A percentile compares a stretch with the other conserved stretches of the same genome.
Conservation (phyloP, 2,797 vertebrate genomes). For the Lepilemur septentrionalis region DNA sequence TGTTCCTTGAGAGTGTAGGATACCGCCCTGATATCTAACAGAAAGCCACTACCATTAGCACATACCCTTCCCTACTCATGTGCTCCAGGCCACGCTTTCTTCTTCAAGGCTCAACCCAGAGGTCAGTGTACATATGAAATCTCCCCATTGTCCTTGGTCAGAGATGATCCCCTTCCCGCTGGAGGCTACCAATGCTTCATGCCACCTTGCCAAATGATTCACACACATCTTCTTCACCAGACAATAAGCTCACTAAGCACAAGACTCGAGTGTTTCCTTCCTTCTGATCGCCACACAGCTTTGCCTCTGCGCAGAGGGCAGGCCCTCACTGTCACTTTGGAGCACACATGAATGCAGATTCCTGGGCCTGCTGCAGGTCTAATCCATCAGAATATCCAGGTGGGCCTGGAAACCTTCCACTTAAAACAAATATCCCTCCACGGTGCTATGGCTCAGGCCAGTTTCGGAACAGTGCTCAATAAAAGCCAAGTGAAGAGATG, state of each 20-base stretch:
- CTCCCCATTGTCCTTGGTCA: not conserved
- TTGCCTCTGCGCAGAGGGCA: not conserved
- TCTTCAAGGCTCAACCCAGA: not conserved
- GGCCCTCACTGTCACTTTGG: fast-evolving
- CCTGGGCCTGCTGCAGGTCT: not conserved
- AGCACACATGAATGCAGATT: not conserved
- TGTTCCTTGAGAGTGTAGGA: not conserved
- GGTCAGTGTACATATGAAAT: not conserved
- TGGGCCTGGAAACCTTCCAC: not conserved
- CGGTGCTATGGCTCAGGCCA: fast-evolving
- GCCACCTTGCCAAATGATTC: not conserved
- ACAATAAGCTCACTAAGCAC: not conserved
- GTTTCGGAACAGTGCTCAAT: not conserved
- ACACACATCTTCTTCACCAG: not conserved
- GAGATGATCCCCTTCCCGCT: not conserved
- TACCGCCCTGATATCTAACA: not conserved
- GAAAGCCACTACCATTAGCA: not conserved
- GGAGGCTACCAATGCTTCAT: not conserved
- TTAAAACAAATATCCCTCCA: not conserved
- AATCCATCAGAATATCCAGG: not conserved
- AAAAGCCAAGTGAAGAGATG: not conserved
- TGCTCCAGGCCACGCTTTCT: not conserved
- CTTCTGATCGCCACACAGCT: not conserved
- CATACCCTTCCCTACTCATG: too few species aligned
- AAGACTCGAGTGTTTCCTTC: not conserved